phyloP scores from a whole-genome alignment of 2,888 invertebrate species.

The Elysia crispata region DNA sequence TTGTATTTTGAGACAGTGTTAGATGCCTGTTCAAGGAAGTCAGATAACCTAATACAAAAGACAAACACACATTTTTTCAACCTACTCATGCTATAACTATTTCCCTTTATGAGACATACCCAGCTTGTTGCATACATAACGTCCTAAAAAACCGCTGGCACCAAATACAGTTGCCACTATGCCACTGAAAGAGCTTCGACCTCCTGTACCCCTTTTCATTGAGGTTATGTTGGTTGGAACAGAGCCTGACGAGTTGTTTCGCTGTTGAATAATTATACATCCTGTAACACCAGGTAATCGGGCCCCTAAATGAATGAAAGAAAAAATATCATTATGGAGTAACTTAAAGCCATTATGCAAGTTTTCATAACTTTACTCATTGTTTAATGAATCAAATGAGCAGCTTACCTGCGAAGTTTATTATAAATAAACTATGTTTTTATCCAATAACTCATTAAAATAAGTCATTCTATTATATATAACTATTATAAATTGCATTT shows the following conservation, averaged over 20 bases:
- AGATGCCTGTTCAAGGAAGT: no score
- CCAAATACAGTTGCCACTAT: slow-evolving; percentile 99
- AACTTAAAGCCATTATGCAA: background rate
- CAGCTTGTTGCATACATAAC: slow-evolving; percentile 90
- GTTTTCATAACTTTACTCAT: no score
- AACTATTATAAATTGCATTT: no score
- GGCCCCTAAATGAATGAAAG: slow-evolving; percentile 57
- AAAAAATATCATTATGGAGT: background rate
- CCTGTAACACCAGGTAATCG: slow-evolving; percentile 56
- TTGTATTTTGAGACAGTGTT: no score
- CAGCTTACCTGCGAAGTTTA: no score
- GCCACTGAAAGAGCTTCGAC: slow-evolving; percentile 97
- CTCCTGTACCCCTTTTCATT: slow-evolving; percentile 80
- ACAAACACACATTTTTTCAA: background rate
- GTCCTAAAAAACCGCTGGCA: slow-evolving; percentile 91
- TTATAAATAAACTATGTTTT: no score
- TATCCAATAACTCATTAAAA: no score
- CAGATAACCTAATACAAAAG: background rate
- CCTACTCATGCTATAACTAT: background rate
- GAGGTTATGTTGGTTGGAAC: slow-evolving; percentile 50
- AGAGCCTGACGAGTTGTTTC: slow-evolving; percentile 44
- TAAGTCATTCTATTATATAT: no score
- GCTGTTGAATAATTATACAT: slow-evolving; percentile 53
- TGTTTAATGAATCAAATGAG: no score
- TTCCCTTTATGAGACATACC: slow-evolving; percentile 82